Conservation (phyloP, 2,113 vertebrate species). For the Gnathonemus longibarbis region DNA sequence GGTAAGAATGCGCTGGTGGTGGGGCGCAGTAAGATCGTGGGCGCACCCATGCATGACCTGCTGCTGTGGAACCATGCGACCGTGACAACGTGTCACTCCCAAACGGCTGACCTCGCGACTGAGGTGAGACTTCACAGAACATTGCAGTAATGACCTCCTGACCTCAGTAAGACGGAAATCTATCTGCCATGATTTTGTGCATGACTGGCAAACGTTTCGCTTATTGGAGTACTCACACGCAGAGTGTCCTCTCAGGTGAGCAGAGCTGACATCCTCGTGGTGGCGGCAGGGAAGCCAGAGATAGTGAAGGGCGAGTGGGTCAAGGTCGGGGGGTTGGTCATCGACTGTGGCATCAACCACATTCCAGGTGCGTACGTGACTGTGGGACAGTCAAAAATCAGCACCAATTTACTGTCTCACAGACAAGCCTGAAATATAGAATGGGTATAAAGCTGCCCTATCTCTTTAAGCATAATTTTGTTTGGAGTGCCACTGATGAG, state of each 20-base stretch:
- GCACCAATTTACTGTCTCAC: not conserved
- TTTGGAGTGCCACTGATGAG: not conserved
- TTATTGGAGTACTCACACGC: not conserved
- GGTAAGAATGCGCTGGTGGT: constrained; percentile 86
- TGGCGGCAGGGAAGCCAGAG: constrained; percentile 86
- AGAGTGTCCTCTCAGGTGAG: constrained; percentile 53
- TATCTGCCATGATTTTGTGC: not conserved
- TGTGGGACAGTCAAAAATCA: not conserved
- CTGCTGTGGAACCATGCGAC: constrained; percentile 92
- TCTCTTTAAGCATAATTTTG: not conserved
- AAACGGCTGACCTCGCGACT: constrained; percentile 71
- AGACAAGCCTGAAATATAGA: not conserved
- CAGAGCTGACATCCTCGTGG: constrained; percentile 88
- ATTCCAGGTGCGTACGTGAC: constrained; percentile 65
- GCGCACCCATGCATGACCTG: constrained; percentile 94
- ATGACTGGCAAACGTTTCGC: not conserved
- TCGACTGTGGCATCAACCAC: constrained; percentile 96
- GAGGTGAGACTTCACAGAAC: constrained; percentile 63
- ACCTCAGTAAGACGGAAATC: not conserved
- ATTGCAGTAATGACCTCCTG: not conserved
- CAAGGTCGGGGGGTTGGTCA: constrained; percentile 88
- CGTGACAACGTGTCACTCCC: constrained; percentile 94
- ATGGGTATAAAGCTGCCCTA: not conserved
- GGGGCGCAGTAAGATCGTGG: constrained; percentile 95
- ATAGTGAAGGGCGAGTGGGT: constrained; percentile 96